Conservation (phyloP, 2,888 invertebrate genomes). For the Dryadula phaetusa region DNA sequence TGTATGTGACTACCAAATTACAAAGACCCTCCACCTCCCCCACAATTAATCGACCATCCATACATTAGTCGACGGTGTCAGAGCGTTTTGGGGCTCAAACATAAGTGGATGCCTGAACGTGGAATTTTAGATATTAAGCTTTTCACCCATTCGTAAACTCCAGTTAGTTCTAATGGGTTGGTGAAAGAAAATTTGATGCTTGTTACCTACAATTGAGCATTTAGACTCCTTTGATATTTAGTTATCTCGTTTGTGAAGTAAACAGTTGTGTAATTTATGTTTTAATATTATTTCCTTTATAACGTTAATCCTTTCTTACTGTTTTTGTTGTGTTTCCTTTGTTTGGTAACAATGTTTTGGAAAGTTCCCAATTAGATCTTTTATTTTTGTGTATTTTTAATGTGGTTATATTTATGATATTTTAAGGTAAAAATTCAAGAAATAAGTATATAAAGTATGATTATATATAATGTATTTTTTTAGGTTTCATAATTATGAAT, state of each 20-base stretch:
- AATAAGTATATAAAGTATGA: no score
- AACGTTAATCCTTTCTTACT: conserved; percentile 1
- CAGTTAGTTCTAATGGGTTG: conserved; percentile 72
- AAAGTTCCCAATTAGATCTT: neutral
- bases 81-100: conserved; percentile 48
- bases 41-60: conserved; percentile 43
- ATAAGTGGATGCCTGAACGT: conserved; percentile 57
- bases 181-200: conserved; percentile 67
- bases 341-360: neutral
- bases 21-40: conserved; percentile 54
- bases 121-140: conserved; percentile 80
- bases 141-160: conserved; percentile 66
- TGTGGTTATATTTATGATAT: no score
- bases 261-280: conserved; percentile 24
- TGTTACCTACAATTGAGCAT: conserved; percentile 46
- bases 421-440: no score
- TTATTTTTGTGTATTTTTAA: no score
- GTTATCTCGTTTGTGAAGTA: conserved; percentile 28
- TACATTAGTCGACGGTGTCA: conserved; percentile 39
- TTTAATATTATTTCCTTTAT: neutral
- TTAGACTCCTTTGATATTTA: conserved; percentile 37
- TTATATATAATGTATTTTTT: no score
- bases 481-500: no score
- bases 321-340: neutral
- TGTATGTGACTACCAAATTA: conserved; percentile 60